phyloP scores from a whole-genome alignment of 2,113 vertebrate genomes.

The Heptranchias perlo region DNA sequence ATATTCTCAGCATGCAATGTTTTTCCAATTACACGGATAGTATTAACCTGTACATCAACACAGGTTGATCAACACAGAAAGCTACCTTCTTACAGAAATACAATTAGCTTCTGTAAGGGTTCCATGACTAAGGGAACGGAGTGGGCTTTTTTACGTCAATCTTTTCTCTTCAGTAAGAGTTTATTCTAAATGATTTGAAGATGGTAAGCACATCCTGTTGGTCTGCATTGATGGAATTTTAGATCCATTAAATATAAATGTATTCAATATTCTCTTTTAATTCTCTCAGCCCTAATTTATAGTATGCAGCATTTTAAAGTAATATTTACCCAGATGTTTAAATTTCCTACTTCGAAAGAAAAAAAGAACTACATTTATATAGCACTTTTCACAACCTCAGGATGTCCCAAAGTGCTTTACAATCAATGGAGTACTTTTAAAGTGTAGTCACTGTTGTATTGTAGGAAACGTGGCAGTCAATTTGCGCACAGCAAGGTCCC shows the following conservation, averaged over 20 bases:
- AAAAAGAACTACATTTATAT: too few relatives aligned
- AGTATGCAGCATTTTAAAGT: neutral
- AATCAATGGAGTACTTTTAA: too few relatives aligned
- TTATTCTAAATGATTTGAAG: neutral
- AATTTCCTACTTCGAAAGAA: neutral
- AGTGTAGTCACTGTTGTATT: too few relatives aligned
- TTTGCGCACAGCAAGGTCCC: too few relatives aligned
- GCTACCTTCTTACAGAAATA: neutral
- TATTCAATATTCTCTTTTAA: neutral
- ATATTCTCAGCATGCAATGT: neutral
- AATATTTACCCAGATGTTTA: neutral
- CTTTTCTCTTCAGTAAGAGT: neutral
- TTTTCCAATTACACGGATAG: neutral
- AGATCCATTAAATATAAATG: neutral
- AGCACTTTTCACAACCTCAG: too few relatives aligned
- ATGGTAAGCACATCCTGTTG: neutral
- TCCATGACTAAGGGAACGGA: neutral
- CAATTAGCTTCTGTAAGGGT: neutral
- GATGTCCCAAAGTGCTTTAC: too few relatives aligned
- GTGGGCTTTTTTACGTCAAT: neutral
- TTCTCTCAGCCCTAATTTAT: neutral
- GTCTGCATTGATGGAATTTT: neutral
- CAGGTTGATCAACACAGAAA: neutral
- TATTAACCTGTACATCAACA: neutral
- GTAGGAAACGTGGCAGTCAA: too few relatives aligned